Conservation (phyloP, 2,113 vertebrate genomes). For the Ictidomys tridecemlineatus region DNA sequence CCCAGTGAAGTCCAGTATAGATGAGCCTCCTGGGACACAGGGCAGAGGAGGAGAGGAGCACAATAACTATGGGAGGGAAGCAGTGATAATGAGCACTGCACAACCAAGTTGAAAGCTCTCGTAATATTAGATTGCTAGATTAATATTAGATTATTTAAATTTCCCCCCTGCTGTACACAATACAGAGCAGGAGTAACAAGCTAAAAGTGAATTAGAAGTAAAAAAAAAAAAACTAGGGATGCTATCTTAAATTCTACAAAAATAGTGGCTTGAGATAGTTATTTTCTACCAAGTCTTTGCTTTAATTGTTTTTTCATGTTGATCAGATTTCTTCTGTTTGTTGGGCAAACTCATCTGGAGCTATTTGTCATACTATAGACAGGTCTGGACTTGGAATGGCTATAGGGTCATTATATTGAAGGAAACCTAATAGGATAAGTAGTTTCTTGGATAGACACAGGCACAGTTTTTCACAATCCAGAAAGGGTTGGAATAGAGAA, state of each 20-base stretch:
- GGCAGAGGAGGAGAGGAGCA: background rate
- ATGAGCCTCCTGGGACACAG: background rate
- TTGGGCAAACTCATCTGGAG: background rate
- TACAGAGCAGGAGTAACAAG: background rate
- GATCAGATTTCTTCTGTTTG: background rate
- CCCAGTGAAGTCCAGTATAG: background rate
- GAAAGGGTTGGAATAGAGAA: background rate
- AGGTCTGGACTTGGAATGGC: background rate
- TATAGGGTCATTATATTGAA: background rate
- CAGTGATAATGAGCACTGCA: background rate
- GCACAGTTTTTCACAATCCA: background rate
- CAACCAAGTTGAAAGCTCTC: background rate
- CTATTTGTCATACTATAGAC: background rate
- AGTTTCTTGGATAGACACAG: too few species aligned
- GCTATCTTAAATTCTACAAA: background rate
- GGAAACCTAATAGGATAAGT: background rate
- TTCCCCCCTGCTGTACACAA: background rate
- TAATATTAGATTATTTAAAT: background rate
- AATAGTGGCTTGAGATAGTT: background rate
- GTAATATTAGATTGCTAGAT: background rate
- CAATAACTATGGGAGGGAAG: background rate
- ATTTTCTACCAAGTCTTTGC: background rate
- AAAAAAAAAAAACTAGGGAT: background rate
- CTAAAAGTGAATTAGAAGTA: conserved; percentile 6
- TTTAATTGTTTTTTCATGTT: background rate